Base-by-base conservation (phyloP, 2,113 vertebrate genomes). In the Corythoichthys haematopterus region DNA sequence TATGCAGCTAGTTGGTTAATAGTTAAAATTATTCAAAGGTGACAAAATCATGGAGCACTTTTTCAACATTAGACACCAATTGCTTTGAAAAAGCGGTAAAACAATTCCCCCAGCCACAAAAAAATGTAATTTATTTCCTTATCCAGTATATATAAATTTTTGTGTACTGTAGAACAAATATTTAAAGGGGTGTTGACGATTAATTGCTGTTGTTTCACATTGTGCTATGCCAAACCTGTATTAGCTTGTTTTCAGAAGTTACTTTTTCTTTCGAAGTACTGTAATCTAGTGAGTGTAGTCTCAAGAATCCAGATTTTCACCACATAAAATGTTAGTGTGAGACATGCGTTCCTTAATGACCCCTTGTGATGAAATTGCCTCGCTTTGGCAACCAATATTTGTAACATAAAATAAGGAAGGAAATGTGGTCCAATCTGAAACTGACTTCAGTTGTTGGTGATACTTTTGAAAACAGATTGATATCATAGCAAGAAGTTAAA, bases 281-380 rank as follows among this genome's bases (percentile, higher is more conserved):
- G 59, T 3, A 1, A 60, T 56, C 28, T 64, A 9, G 68, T 74
- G 72, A 50, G 2, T 55, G 52, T 67, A 40, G n/a, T 68, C 11
- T 72, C 14, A 57, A 62, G 66, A 28, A 28, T 20, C 15, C 2
- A 13, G 1, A 60, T 7, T 52, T n/a, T 28, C 11, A 60, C 16
- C 38, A 65, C 45, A 43, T 7, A 5, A 43, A 40, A 8, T 43
- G 40, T 43, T 43, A 5, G 9, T 43, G 40, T 43, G 4, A 40
- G 48, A 61, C 38, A 55, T 1, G 38, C 57, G 36, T 40, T 28
- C 74, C 36, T 8, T 28, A 60, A 64, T 58, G 14, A 2, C 37
- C 65, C 16, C 58, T 14, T 71, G 57, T 80, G 72, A 36, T 76
- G 83, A 69, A 84, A 82, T 37, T 0, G 20, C 16, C 9, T 13